Base-by-base conservation (phyloP, 2,888 invertebrate genomes). In the Lordiphosa fenestrarum region DNA sequence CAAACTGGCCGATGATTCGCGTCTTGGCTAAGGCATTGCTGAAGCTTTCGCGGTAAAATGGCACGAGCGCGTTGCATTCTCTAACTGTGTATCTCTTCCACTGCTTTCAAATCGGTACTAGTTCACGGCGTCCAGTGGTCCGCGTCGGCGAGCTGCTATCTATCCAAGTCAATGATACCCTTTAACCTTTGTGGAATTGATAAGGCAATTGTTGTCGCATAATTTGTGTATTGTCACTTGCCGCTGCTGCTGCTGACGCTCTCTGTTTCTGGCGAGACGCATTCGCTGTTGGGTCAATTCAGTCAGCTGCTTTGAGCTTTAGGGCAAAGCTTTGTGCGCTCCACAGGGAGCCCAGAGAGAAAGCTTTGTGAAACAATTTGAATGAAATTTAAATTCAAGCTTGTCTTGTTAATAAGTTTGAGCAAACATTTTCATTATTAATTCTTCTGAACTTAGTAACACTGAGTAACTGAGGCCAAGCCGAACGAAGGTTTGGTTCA, bases 111-210 rank as follows among this genome's bases (percentile, higher is more conserved):
- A 40, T 3, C 6, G 48, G 23, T n/a, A 19, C 35, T 49, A 12
- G 30, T 30, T 30, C 30, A 9, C 30, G 10, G 9, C 30, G 30
- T 30, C 10, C 10, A 30, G 30, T 3, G 30, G 30, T 9, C 30
- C 9, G 1, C 30, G 30, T 10, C 3, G 30, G 9, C 10, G 9
- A 3, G 30, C 10, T 9, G 30, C 9, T 30, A 9, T 9, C 30
- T 39, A 41, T 6, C 21, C 37, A 46, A 6, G 33, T n/a, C 30
- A 10, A 30, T 30, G 71, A 71, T 71, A 71, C 39, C 61, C 71
- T 63, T 15, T 70, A 56, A 71, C 70, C 71, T 73, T 56, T 52
- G 44, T 25, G 68, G 69, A 53, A 59, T 65, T 41, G 25, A 30
- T 38, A 39, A 9, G 38, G 19, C 10, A 19, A 19, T 9, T 30